These are phyloP conservation scores for Novumbra hubbsi DNA, from an alignment of 2,797 vertebrate genomes.

Conservation along the genomic window DNA sequence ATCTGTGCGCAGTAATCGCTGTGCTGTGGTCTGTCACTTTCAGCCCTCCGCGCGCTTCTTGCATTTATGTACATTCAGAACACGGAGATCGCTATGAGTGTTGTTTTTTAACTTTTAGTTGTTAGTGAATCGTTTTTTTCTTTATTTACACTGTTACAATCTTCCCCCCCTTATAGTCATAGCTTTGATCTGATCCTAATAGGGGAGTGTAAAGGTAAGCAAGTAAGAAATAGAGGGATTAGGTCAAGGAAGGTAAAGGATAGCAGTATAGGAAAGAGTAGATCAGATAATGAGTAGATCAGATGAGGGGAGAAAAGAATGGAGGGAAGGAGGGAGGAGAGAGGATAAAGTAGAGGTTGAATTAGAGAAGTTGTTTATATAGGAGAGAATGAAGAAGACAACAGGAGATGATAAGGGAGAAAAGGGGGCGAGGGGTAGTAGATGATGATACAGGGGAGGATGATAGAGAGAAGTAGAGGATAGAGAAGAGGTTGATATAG, in stretches of 20 bases:
- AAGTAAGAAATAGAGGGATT: no score
- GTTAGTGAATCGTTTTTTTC: not conserved
- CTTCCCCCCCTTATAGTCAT: not conserved
- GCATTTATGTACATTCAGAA: not conserved
- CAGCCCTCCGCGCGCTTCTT: not conserved
- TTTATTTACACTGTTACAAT: not conserved
- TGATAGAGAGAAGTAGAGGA: not conserved
- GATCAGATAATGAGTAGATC: no score
- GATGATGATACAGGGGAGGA: no score
- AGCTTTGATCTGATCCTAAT: not conserved
- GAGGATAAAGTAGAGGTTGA: no score
- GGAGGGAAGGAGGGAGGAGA: no score
- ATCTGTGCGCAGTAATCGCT: not conserved
- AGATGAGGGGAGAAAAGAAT: no score
- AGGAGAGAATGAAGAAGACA: no score
- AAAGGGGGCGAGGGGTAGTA: no score
- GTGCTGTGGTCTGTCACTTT: not conserved
- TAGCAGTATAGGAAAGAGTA: no score
- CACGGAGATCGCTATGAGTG: not conserved
- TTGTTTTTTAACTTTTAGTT: not conserved
- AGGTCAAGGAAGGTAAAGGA: no score
- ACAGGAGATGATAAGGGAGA: no score
- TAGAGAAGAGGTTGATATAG: not conserved
- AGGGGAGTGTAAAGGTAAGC: not conserved
- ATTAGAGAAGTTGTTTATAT: no score